Evolutionary conservation across 2,113 vertebrate genomes (phyloP).

Genomic region (Phoxinus phoxinus): DNA sequence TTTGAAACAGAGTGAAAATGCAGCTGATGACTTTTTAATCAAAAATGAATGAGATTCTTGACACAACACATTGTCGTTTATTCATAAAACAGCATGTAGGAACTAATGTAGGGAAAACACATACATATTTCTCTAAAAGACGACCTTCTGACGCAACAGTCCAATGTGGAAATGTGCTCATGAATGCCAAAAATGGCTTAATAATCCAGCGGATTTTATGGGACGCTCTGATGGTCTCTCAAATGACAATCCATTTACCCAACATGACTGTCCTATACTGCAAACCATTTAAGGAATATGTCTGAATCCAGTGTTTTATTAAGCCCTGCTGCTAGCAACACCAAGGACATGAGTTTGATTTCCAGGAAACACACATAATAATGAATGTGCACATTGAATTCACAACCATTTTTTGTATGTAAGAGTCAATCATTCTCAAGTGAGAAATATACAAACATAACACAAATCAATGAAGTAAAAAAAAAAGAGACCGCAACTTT

Average conservation of each 20-base stretch:
- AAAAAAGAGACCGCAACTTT: too few species aligned
- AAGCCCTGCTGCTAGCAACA: not conserved
- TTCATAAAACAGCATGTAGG: constrained; percentile 35
- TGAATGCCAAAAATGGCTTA: not conserved
- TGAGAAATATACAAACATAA: too few species aligned
- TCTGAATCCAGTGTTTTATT: not conserved
- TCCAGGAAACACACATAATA: not conserved
- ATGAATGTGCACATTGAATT: too few species aligned
- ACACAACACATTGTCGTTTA: constrained; percentile 33
- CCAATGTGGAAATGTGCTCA: constrained; percentile 14
- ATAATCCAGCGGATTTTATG: constrained; percentile 24
- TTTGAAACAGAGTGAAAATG: constrained; percentile 31
- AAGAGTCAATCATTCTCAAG: too few species aligned
- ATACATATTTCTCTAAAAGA: constrained; percentile 9
- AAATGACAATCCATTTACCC: not conserved
- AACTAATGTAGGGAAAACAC: constrained; percentile 4
- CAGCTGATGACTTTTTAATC: constrained; percentile 46
- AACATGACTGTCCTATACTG: not conserved
- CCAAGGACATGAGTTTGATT: not conserved
- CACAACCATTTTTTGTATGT: too few species aligned
- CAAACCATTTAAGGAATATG: not conserved
- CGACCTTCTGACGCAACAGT: not conserved
- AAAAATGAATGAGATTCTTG: constrained; percentile 32
- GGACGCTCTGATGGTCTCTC: not conserved
- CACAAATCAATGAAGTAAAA: too few species aligned